Percentiles rank a stretch among this genome's conserved stretches.
These are phyloP conservation scores for Serripes groenlandicus DNA, from an alignment of 2,888 invertebrate species.

Conservation along the genomic window DNA sequence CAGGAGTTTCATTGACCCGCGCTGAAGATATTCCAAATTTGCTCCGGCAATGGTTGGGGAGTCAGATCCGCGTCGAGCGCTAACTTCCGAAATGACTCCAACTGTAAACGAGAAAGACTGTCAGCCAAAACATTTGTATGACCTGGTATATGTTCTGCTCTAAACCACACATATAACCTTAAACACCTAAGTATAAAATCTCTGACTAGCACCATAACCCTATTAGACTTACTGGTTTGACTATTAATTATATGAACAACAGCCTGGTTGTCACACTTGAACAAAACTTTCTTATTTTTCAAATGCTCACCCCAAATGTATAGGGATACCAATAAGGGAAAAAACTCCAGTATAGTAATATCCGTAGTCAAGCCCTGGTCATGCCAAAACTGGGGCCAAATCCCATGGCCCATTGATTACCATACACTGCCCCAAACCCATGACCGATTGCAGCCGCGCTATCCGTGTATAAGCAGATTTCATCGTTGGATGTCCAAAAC, in stretches of 20 bases:
- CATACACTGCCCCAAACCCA: slow-evolving; percentile 50
- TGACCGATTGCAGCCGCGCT: slow-evolving; percentile 33
- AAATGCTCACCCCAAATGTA: background rate
- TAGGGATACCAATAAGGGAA: background rate
- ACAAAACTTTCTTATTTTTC: background rate
- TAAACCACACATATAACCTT: background rate
- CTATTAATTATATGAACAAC: background rate
- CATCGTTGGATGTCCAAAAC: slow-evolving; percentile 46
- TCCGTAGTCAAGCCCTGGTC: no score
- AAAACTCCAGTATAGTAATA: no score
- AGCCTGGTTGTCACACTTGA: background rate
- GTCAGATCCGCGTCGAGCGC: background rate
- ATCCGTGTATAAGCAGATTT: slow-evolving; percentile 39
- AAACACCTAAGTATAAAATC: background rate
- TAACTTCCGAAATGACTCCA: background rate
- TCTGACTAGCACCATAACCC: background rate
- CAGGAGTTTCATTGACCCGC: no score
- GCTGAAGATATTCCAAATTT: background rate
- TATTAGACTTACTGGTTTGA: background rate
- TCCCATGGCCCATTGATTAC: no score
- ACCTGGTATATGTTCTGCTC: slow-evolving; percentile 1
- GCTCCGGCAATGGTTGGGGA: background rate
- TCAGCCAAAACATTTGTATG: background rate
- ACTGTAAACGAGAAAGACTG: slow-evolving; percentile 12
- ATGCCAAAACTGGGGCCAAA: no score